Evolutionary conservation across 1,140 invertebrate species (phyloP).

Genomic region (Dendrolimus kikuchii): DNA sequence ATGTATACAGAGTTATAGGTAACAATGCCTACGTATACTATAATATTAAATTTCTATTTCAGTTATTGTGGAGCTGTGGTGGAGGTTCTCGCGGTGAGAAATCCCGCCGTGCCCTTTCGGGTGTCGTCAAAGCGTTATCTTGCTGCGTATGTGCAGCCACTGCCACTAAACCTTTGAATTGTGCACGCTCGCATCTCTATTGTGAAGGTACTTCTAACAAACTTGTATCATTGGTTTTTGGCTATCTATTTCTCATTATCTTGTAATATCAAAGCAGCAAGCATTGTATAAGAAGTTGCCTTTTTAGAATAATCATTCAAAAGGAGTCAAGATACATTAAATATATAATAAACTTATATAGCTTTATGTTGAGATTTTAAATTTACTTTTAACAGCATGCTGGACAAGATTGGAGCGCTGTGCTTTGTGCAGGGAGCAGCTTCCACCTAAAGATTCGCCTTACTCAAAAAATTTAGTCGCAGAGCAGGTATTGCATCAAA

Average conservation of each 20-base stretch:
- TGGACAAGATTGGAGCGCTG: slow-evolving; percentile 50
- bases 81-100: slow-evolving; percentile 46
- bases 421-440: slow-evolving; percentile 46
- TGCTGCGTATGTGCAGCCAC: slow-evolving; percentile 55
- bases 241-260: too few relatives aligned
- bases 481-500: slow-evolving; percentile 39
- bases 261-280: too few relatives aligned
- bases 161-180: slow-evolving; percentile 39
- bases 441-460: slow-evolving; percentile 49
- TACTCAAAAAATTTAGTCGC: slow-evolving; percentile 55
- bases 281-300: too few relatives aligned
- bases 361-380: neutral
- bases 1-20: too few relatives aligned
- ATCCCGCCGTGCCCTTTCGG: slow-evolving; percentile 43
- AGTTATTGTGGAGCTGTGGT: slow-evolving; percentile 56
- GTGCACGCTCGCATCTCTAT: slow-evolving; percentile 50
- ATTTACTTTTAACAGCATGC: slow-evolving; percentile 33
- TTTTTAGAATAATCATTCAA: too few relatives aligned
- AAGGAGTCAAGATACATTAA: too few relatives aligned
- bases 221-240: too few relatives aligned
- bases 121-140: slow-evolving; percentile 41
- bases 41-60: neutral
- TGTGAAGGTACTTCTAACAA: slow-evolving; percentile 33
- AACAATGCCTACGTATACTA: too few relatives aligned
- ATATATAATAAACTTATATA: too few relatives aligned